Base-by-base conservation (phyloP, 2,888 invertebrate species). In the Scaptomyza tumidula region DNA sequence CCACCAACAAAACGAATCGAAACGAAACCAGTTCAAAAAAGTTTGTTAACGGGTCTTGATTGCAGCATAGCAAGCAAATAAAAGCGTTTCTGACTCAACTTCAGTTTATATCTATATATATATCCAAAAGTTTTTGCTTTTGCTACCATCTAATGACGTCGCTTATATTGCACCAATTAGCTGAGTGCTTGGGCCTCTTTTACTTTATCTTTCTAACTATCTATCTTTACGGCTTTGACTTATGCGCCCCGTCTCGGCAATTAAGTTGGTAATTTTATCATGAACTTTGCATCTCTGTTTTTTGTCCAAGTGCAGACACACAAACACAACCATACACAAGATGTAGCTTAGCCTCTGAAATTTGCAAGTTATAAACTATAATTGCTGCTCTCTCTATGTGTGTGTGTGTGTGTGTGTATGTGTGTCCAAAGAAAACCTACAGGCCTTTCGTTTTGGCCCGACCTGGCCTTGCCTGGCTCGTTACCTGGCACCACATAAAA, bases 201-300 rank as follows among this genome's bases (percentile, higher is more conserved):
- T 3, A 35, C 35, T 35, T 7, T 50, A 6, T 50, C n/a, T 35
- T 10, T n/a, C 29, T 13, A 41, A 10, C 31, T 16, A 6, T 48
- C 59, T 46, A 50, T 33, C 6, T 33, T 33, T 35, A 41, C 53
- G 53, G 61, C 74, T 73, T 77, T 77, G 78, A 74, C 77, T 80
- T 80, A 70, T 80, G 68, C 67, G 67, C 66, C 71, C 63, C 74
- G 64, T 62, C 75, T 69, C 56, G 78, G 72, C 83, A 82, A 88
- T 84, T 87, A 86, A 80, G 83, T 75, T 86, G 67, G 67, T 87
- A 82, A 84, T 85, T 85, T 88, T 79, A 88, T 86, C 85, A 88
- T 85, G 73, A 85, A 84, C 86, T 85, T 88, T 84, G 79, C 79
- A 76, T 78, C 75, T 71, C 63, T 70, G 50, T 49, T 63, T 63